Evolutionary conservation across 2,888 invertebrate genomes (phyloP).

Genomic region (Scaptomyza polygonia): DNA sequence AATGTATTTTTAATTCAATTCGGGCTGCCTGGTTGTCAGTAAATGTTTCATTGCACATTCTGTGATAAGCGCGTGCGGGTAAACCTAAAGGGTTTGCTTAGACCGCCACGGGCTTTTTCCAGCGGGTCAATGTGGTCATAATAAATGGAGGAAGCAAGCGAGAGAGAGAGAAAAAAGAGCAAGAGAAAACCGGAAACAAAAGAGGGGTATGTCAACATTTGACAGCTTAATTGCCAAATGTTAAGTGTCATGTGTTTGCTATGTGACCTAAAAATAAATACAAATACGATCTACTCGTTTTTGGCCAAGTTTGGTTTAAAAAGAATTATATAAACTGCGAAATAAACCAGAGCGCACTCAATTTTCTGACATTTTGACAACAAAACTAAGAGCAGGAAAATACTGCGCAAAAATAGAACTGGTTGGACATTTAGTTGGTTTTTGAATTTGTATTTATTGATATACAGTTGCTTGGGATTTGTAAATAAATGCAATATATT

Average conservation of each 20-base stretch:
- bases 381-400: constrained; percentile 7
- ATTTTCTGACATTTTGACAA: constrained; percentile 44
- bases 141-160: background rate
- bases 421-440: background rate
- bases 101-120: constrained; percentile 7
- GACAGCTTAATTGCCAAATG: constrained; percentile 67
- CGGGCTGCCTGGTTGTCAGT: constrained; percentile 34
- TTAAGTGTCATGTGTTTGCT: constrained; percentile 53
- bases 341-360: constrained; percentile 28
- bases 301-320: constrained; percentile 16
- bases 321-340: constrained; percentile 14
- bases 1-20: constrained; percentile 70
- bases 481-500: constrained; percentile 30
- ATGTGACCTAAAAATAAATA: constrained; percentile 37
- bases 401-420: background rate
- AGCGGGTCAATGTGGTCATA: constrained; percentile 3
- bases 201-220: constrained; percentile 36
- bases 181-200: constrained; percentile 1
- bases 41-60: constrained; percentile 30
- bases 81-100: constrained; percentile 45
- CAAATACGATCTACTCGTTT: constrained; percentile 20
- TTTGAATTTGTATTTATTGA: constrained; percentile 6
- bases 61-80: constrained; percentile 27
- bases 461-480: background rate
- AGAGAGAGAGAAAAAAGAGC: background rate